These are phyloP conservation scores for Pelochelys cantorii DNA, from an alignment of 2,797 vertebrate species.

Conservation along the genomic window DNA sequence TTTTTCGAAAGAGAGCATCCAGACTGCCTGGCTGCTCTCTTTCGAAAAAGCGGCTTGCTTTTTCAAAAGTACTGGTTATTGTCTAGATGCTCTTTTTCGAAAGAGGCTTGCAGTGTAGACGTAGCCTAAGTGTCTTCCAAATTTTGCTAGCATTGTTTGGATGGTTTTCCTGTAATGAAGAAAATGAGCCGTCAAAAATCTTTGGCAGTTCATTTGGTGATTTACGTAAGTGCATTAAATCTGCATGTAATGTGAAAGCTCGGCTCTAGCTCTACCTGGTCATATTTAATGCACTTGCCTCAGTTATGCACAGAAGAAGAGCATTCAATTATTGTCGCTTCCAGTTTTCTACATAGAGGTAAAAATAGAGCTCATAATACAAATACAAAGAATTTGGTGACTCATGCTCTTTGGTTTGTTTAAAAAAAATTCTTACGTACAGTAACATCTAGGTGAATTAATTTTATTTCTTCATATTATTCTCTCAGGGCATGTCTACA, in stretches of 20 bases:
- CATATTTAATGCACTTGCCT: background rate
- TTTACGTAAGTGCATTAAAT: background rate
- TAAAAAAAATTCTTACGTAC: rapidly evolving
- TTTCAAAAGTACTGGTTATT: no score
- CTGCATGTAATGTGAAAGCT: rapidly evolving
- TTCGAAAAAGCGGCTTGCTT: no score
- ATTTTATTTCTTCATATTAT: background rate
- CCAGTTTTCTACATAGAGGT: background rate
- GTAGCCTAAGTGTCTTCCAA: background rate
- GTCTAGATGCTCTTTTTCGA: no score
- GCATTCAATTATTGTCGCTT: background rate
- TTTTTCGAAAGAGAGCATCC: no score
- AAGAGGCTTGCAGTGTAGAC: no score
- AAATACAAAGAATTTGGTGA: background rate
- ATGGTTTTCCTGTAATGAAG: background rate
- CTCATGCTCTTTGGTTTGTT: background rate
- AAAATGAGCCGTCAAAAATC: rapidly evolving
- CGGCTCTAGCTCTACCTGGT: background rate
- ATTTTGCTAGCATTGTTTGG: background rate
- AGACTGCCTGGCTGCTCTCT: no score
- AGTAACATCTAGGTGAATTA: background rate
- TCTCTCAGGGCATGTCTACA: background rate
- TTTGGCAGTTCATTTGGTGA: background rate
- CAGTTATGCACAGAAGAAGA: background rate
- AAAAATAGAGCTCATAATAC: background rate